These are phyloP conservation scores for Catostomus latipinnis DNA, from an alignment of 2,797 vertebrate species.

Conservation along the genomic window DNA sequence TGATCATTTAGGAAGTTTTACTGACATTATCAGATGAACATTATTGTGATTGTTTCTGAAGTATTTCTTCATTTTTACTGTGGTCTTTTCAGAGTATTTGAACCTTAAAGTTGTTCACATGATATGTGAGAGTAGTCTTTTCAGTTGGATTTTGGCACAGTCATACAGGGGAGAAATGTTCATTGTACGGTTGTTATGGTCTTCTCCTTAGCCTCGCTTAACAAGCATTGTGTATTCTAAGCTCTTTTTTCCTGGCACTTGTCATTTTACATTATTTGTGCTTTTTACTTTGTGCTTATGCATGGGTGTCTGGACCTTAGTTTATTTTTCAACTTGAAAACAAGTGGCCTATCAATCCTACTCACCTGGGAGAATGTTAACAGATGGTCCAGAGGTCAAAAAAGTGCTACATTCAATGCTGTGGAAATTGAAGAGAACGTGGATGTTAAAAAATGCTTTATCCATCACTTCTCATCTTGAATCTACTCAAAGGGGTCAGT, in stretches of 20 bases:
- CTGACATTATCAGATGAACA: slow-evolving; percentile 49
- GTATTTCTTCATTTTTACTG: slow-evolving; percentile 30
- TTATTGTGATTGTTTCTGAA: slow-evolving; percentile 54
- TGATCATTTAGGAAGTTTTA: slow-evolving; percentile 54
- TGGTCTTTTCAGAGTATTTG: slow-evolving; percentile 30
- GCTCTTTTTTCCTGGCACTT: neutral
- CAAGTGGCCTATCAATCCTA: no score
- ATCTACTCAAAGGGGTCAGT: neutral
- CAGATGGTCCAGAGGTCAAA: no score
- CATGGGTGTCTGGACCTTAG: no score
- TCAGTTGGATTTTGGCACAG: neutral
- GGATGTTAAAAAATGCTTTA: no score
- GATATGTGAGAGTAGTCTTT: slow-evolving; percentile 4
- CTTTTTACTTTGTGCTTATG: neutral
- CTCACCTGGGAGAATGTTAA: no score
- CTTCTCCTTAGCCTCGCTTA: neutral
- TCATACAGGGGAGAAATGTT: neutral
- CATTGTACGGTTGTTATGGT: neutral
- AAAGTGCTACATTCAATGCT: no score
- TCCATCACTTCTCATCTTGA: no score
- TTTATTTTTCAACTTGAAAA: no score
- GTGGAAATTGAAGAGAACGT: no score
- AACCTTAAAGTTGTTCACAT: slow-evolving; percentile 8
- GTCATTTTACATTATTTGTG: neutral
- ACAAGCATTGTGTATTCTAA: neutral